A percentile compares a stretch with the other conserved stretches of the same genome.
Evolutionary conservation across 2,113 vertebrate genomes (phyloP).

Genomic region (Corythoichthys intestinalis): DNA sequence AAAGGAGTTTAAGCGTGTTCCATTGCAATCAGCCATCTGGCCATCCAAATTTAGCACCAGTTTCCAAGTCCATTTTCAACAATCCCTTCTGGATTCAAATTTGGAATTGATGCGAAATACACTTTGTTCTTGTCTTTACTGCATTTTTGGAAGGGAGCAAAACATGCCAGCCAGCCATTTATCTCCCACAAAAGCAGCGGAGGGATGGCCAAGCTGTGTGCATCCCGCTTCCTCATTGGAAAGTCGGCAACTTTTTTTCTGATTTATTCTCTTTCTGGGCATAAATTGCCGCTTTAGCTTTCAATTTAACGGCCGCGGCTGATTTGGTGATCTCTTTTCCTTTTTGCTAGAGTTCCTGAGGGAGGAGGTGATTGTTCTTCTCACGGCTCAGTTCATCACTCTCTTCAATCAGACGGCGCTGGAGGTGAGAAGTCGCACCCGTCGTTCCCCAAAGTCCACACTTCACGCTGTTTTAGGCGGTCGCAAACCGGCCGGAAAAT

Average conservation of each 20-base stretch:
- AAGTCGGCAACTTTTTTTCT: slow-evolving; percentile 24
- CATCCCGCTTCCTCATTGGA: slow-evolving; percentile 18
- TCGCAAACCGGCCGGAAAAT: neutral
- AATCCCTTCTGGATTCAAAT: slow-evolving; percentile 20
- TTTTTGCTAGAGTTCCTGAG: slow-evolving; percentile 68
- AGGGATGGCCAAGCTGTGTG: slow-evolving; percentile 21
- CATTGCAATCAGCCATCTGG: slow-evolving; percentile 50
- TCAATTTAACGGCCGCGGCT: slow-evolving; percentile 22
- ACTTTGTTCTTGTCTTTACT: slow-evolving; percentile 17
- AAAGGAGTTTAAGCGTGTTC: no score
- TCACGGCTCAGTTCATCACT: slow-evolving; percentile 83
- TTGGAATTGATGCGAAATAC: slow-evolving; percentile 25
- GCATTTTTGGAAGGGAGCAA: slow-evolving; percentile 25
- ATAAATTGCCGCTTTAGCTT: slow-evolving; percentile 23
- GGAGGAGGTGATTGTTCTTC: slow-evolving; percentile 81
- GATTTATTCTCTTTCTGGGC: slow-evolving; percentile 19
- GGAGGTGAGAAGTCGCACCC: slow-evolving; percentile 71
- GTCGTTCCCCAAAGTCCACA: slow-evolving; percentile 47
- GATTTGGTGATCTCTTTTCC: slow-evolving; percentile 25
- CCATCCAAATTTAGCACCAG: slow-evolving; percentile 57
- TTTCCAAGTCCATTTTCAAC: slow-evolving; percentile 46
- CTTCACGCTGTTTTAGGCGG: slow-evolving; percentile 35
- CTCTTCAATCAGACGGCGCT: slow-evolving; percentile 84
- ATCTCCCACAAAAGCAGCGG: slow-evolving; percentile 21
- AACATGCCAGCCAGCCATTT: slow-evolving; percentile 2